phyloP scores from a whole-genome alignment of 1,140 invertebrate species.

The Drosophila sechellia region DNA sequence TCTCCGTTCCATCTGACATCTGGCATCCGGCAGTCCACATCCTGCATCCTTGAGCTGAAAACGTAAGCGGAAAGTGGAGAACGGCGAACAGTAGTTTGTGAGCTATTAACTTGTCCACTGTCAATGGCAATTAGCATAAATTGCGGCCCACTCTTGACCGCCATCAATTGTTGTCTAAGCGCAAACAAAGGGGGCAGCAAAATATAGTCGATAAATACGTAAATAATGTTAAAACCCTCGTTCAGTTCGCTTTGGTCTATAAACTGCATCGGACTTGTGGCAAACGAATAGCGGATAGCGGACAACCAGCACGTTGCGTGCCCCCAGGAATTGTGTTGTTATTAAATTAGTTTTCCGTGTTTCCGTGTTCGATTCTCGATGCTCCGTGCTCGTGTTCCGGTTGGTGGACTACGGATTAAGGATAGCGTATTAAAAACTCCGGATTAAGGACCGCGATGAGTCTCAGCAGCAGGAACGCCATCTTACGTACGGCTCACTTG shows the following conservation, averaged over 20 bases:
- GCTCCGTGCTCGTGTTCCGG: slow-evolving; percentile 18
- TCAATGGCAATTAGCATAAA: slow-evolving; percentile 72
- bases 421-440: slow-evolving; percentile 4
- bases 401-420: slow-evolving; percentile 14
- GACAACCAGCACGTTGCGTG: slow-evolving; percentile 30
- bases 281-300: slow-evolving; percentile 19
- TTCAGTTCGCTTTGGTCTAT: slow-evolving; percentile 62
- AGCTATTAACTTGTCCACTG: slow-evolving; percentile 72
- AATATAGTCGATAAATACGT: slow-evolving; percentile 41
- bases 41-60: slow-evolving; percentile 77
- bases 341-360: slow-evolving; percentile 74
- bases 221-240: slow-evolving; percentile 69
- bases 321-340: slow-evolving; percentile 33
- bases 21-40: slow-evolving; percentile 63
- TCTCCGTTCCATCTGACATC: slow-evolving; percentile 33
- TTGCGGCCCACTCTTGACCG: slow-evolving; percentile 27
- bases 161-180: slow-evolving; percentile 16
- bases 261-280: slow-evolving; percentile 43
- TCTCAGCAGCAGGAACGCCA: slow-evolving; percentile 52
- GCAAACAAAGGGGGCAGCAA: slow-evolving; percentile 14
- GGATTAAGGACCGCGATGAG: slow-evolving; percentile 17
- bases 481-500: slow-evolving; percentile 64
- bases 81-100: slow-evolving; percentile 22
- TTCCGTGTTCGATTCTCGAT: slow-evolving; percentile 3
- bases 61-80: slow-evolving; percentile 35